Evolutionary conservation across 2,888 invertebrate genomes (phyloP), one percentile per base, ranked within the genome.

Genomic region (Phengaris alcon): DNA sequence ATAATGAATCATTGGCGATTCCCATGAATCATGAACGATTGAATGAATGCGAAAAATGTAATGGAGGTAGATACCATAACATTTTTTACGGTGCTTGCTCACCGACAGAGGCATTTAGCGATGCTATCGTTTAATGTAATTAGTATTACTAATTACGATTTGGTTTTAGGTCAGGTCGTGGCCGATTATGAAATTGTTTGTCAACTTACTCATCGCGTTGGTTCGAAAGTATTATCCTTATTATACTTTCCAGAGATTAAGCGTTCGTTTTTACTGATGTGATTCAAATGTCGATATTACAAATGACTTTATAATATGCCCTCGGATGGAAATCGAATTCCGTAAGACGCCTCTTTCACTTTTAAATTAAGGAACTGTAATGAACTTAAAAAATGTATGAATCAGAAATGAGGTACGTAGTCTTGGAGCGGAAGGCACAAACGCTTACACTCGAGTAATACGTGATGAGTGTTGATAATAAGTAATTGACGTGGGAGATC

Each of bases 1-100:
- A 72, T 75, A 77, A 76, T 83, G 82, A 82, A 77, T 82, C 82
- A 83, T 74, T 72, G 59, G 44, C 75, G 80, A 75, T 79, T 77
- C 77, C 77, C 77, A 77, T 80, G 80, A 80, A 73, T 79, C 79
- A 80, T 75, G 64, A 44, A 64, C 35, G 64, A 64, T 10, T 64
- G 64, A 64, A 64, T 64, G 64, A 64, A 64, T 64, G 64, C 64
- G 35, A 64, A 64, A 64, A 64, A 44, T 35, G 64, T 64, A 64
- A 64, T 64, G 64, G 64, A 64, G 64, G 64, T 68, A 59, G 74
- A 57, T 77, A 78, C 76, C 76, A 76, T 73, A 57, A 76, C 76
- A 74, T 74, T 77, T 77, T 77, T 78, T 75, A 72, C 74, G 72
- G 70, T 77, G 68, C 68, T 75, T 74, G 77, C 77, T 77, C 77